Percentiles rank a stretch among this genome's conserved stretches.
Evolutionary conservation across 2,888 invertebrate species (phyloP).

Genomic region (Microplitis manilae): DNA sequence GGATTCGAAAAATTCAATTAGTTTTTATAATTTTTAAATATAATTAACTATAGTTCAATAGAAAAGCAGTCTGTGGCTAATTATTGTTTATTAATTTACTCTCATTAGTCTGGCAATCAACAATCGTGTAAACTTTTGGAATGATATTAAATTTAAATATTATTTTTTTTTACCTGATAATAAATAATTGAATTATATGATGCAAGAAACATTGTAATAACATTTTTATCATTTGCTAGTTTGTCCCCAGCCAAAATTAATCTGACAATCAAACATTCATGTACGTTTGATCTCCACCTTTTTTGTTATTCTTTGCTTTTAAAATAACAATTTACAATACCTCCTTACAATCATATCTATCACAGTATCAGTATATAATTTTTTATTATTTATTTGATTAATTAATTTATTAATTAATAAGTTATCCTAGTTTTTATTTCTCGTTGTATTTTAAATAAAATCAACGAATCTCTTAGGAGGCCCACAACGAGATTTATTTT

Average conservation of each 20-base stretch:
- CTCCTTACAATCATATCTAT: slow-evolving; percentile 65
- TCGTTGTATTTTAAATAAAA: slow-evolving; percentile 19
- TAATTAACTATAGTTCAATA: background rate
- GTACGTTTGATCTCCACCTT: background rate
- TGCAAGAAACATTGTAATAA: slow-evolving; percentile 1
- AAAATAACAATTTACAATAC: slow-evolving; percentile 46
- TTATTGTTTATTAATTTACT: background rate
- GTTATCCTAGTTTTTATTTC: background rate
- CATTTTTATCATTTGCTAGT: background rate
- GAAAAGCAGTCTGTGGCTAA: background rate
- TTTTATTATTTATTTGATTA: background rate
- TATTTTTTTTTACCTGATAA: background rate
- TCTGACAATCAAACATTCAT: background rate
- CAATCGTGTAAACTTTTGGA: background rate
- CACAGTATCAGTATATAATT: slow-evolving; percentile 65
- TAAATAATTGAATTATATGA: background rate
- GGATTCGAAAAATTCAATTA: background rate
- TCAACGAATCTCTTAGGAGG: slow-evolving; percentile 7
- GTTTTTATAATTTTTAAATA: background rate
- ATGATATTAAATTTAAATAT: background rate
- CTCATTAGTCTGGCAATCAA: background rate
- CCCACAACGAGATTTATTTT: background rate
- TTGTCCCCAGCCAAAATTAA: background rate
- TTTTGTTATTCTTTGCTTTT: background rate
- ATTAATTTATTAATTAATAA: background rate